These are phyloP conservation scores for Haplotaxodon microlepis DNA, from an alignment of 2,113 vertebrate genomes.

Conservation along the genomic window DNA sequence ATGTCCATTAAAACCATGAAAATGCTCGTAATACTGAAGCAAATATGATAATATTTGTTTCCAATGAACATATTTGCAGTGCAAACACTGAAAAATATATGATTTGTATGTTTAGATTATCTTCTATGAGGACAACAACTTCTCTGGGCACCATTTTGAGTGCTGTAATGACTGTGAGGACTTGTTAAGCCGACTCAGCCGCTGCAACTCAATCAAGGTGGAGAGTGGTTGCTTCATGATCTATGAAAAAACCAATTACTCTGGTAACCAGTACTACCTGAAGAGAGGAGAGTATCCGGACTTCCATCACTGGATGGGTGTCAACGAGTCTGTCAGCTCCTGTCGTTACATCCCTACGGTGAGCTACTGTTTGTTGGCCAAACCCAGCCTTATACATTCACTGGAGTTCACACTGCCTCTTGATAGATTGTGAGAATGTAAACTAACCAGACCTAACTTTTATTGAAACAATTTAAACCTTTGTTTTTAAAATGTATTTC, in stretches of 20 bases:
- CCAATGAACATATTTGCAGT: background rate
- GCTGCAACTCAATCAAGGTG: constrained; percentile 61
- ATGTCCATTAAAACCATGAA: background rate
- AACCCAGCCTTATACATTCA: background rate
- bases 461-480: background rate
- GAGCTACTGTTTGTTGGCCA: background rate
- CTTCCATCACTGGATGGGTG: constrained; percentile 27
- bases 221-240: constrained; percentile 65
- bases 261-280: constrained; percentile 57
- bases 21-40: background rate
- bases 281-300: constrained; percentile 53
- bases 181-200: constrained; percentile 26
- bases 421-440: background rate
- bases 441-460: background rate
- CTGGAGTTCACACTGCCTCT: background rate
- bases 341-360: constrained; percentile 47
- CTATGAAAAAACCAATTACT: constrained; percentile 51
- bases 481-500: background rate
- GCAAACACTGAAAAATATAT: background rate
- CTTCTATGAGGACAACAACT: constrained; percentile 63
- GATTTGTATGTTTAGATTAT: constrained; percentile 41
- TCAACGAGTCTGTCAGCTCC: constrained; percentile 39
- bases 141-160: constrained; percentile 46
- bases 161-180: constrained; percentile 47
- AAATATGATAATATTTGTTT: background rate